Evolutionary conservation across 2,888 invertebrate species (phyloP), one percentile per base, ranked within the genome.

Genomic region (Andrena bucephala): DNA sequence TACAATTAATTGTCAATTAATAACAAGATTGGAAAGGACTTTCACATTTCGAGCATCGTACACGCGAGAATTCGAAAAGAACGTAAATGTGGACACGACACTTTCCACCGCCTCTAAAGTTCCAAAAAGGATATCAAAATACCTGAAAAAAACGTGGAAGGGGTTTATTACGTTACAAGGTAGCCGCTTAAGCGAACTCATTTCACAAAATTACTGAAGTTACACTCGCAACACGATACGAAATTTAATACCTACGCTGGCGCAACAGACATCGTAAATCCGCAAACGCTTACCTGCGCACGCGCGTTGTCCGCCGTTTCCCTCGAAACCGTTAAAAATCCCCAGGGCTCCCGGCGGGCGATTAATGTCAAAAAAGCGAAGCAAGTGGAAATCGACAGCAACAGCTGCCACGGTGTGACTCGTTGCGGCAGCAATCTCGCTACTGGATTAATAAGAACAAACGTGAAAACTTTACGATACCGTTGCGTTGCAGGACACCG

Each of bases 401-500:
- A 79, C 80, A 79, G 52, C 80, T 65, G 79, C 10, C 20, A 1
- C 20, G 42, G 13, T 10, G 71, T 42, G 16, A 50, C n/a, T 36
- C 31, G 27, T 20, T 48, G 65, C 54, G 60, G 52, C 68, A 66
- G 27, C 65, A 70, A 79, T 65, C 73, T 62, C 57, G 33, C 70
- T 52, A 60, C 72, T 13, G 69, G 81, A 87, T 85, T 87, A 87
- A 85, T 85, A 85, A 87, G 81, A 79, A 78, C 62, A 69, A 66
- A 81, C 66, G 66, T 66, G 75, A 67, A 71, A 65, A 81, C 52
- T 87, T 86, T 87, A 87, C 71, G 82, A 82, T 42, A 33, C 20
- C 54, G 62, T 77, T 36, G 69, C 7, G 48, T 66, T 68, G 57
- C 65, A 59, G 36, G 68, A 66, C 77, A 62, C 67, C 77, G 70